These are phyloP conservation scores for Dugesia japonica DNA, from an alignment of 2,888 invertebrate genomes.

Conservation along the genomic window DNA sequence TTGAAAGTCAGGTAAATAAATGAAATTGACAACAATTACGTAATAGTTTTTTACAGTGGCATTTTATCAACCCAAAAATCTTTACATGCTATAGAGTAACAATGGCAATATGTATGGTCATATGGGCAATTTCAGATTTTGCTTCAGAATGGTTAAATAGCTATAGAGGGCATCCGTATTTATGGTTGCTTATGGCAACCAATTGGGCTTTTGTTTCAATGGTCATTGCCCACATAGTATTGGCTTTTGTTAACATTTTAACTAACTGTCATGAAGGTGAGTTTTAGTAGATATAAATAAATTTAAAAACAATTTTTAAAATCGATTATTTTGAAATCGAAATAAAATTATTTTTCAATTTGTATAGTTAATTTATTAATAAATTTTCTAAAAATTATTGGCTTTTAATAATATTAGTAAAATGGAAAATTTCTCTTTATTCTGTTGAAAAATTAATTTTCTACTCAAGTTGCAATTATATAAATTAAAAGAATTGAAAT, in stretches of 20 bases:
- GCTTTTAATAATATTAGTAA: no score
- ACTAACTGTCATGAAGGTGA: background rate
- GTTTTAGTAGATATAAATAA: no score
- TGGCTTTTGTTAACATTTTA: slow-evolving; percentile 14
- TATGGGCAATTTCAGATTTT: slow-evolving; percentile 20
- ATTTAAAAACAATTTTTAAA: no score
- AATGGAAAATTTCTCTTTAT: no score
- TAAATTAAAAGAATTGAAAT: no score
- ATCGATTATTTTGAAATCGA: no score
- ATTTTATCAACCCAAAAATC: background rate
- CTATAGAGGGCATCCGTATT: background rate
- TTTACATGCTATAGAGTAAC: background rate
- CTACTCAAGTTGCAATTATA: no score
- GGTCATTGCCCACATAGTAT: background rate
- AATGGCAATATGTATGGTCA: background rate
- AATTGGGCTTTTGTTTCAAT: background rate
- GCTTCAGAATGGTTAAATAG: slow-evolving; percentile 1
- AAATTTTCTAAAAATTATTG: no score
- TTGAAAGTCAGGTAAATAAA: background rate
- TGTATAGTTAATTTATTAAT: no score
- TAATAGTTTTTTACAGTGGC: background rate
- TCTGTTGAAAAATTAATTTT: no score
- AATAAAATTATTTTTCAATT: no score
- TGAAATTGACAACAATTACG: no score
- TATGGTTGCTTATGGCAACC: background rate